Evolutionary conservation across 2,888 invertebrate species (phyloP), one percentile per base, ranked within the genome.

Genomic region (Phoronis australis): DNA sequence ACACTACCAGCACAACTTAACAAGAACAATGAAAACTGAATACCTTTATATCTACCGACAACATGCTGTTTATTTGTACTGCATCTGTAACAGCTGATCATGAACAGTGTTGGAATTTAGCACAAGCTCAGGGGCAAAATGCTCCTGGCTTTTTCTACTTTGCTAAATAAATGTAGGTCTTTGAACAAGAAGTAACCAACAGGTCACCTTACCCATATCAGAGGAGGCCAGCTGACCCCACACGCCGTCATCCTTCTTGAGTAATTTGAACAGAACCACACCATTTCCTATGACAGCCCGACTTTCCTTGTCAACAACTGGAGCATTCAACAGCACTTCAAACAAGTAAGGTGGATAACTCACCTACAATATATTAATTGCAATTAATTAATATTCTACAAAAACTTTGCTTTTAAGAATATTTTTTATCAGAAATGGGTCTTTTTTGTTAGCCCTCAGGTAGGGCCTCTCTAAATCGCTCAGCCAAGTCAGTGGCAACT

Each of bases 291-390:
- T 74, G 2, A 82, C 82, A 61, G 87, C 87, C 59, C 80, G 82
- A 66, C 87, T 87, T 58, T 80, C 79, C 20, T 79, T 77, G 47
- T 82, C 83, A 61, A 85, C 78, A 1, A 90, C 82, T 6, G 82
- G 75, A 47, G 82, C 77, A 55, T 80, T 76, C n/a, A 88, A 78
- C 68, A 88, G 84, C 37, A 84, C 78, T 79, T 90, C 90, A 66
- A 88, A 86, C 49, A 88, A 79, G 68, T 84, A 87, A 4, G 87
- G 86, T 24, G 82, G 82, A 66, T 82, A 87, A 62, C 85, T 83
- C 1, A 84, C 84, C 82, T 83, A 56, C 9, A 64, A 64, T 54
- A 23, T 49, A 4, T 31, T 45, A 48, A 37, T n/a, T n/a, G n/a
- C n/a, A n/a, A n/a, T n/a, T 37, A 43, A n/a, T 43, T 43, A 45